phyloP scores from a whole-genome alignment of 1,140 invertebrate species.

The Drosophila kepulauana region DNA sequence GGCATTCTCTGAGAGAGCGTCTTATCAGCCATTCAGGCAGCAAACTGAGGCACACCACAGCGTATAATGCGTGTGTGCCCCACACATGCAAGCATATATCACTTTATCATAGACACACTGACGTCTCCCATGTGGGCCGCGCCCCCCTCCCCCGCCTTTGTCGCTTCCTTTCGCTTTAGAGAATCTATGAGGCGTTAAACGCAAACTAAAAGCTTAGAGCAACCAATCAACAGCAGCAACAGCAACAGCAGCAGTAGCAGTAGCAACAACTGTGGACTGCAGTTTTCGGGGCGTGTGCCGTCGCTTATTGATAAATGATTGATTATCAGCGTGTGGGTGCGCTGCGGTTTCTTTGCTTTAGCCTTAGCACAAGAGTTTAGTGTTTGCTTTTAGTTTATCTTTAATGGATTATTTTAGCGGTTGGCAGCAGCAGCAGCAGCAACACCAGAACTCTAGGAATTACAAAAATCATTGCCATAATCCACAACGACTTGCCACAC shows the following conservation, averaged over 20 bases:
- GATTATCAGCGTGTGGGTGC: slow-evolving; percentile 75
- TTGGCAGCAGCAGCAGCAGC: slow-evolving; percentile 55
- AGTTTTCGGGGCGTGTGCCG: slow-evolving; percentile 72
- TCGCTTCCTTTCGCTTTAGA: slow-evolving; percentile 50
- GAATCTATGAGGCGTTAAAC: slow-evolving; percentile 80
- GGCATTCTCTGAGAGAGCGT: slow-evolving; percentile 26
- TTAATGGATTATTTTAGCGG: slow-evolving; percentile 83
- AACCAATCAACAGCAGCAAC: slow-evolving; percentile 50
- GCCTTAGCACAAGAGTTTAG: slow-evolving; percentile 78
- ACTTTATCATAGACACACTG: slow-evolving; percentile 64
- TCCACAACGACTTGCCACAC: slow-evolving; percentile 54
- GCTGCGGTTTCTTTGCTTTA: slow-evolving; percentile 65
- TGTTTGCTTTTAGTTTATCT: slow-evolving; percentile 82
- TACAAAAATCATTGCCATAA: slow-evolving; percentile 68
- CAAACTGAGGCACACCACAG: slow-evolving; percentile 49
- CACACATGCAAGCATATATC: slow-evolving; percentile 48
- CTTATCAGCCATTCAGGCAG: slow-evolving; percentile 45
- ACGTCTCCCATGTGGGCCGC: slow-evolving; percentile 47
- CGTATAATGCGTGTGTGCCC: slow-evolving; percentile 67
- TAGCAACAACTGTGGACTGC: slow-evolving; percentile 33
- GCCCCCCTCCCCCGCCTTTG: neutral
- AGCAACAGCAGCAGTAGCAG: slow-evolving; percentile 18
- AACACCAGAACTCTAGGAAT: slow-evolving; percentile 31
- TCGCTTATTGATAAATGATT: slow-evolving; percentile 81
- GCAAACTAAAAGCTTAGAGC: slow-evolving; percentile 77